Evolutionary conservation across 2,797 vertebrate species (phyloP), one percentile per base, ranked within the genome.

Genomic region (Knipowitschia caucasica): DNA sequence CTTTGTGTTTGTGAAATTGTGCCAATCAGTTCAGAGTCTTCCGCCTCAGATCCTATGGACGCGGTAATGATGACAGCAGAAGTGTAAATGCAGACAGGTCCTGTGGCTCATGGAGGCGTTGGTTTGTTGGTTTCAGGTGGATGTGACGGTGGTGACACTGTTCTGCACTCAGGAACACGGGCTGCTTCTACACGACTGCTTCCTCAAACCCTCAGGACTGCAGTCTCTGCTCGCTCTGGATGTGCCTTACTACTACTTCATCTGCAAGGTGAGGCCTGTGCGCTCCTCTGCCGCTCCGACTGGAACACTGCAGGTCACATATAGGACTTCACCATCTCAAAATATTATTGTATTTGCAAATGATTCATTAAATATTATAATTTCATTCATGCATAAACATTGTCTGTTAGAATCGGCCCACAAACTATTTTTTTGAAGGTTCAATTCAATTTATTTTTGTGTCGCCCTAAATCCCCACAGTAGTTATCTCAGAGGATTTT

Each of bases 211-310:
- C 7, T 52, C 87, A 0, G 44, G 86, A 9, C 89, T 90, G 29
- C 91, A 96, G 62, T 68, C 78, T 11, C 91, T 99, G 17, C 89
- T 98, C 10, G 95, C 94, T 25, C 70, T 97, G 33, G 90, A 95
- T 43, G 93, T 94, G 20, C 96, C 96, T 1, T 89, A 94, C 72
- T 98, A 95, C 68, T 98, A 94, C 84, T 98, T 96, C 76, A 92
- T 89, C 27, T 94, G 89, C 83, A 98, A 96, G 94, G 96, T 98
- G 75, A 56, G 44, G 20, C 63, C 33, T 51, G 29, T 18, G 27
- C 20, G 56, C 7, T 14, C 39, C 7, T 38, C 2, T 45, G n/a
- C 39, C 31, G 33, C 26, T 9, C 18, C 3, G 17, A 59, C 18
- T 34, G 33, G 12, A n/a, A 14, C 7, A 2, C 7, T 9, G 29